These are phyloP conservation scores for rat (Rattus norvegicus) DNA, from an alignment of 2,113 vertebrate species.

Conservation along the genomic window GRCr8 NC_086024.1:124405501-124406000, in stretches of 20 bases:
- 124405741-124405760: background rate
- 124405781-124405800: background rate
- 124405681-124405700: conserved; percentile 22
- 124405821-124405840: background rate
- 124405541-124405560: background rate
- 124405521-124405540: background rate
- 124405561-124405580: background rate
- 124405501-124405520: background rate
- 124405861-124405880: background rate
- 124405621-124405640: background rate
- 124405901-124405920: no score
- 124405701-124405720: background rate
- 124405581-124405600: background rate
- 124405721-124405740: background rate
- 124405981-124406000: background rate
- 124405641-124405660: background rate
- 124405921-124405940: background rate
- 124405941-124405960: background rate
- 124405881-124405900: background rate
- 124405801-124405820: background rate
- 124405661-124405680: conserved; percentile 3
- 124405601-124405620: background rate
- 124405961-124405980: background rate
- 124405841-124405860: background rate
- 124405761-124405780: background rate